Evolutionary conservation across 2,888 invertebrate genomes (phyloP), one percentile per base, ranked within the genome.

Genomic region (Leptopilina myrica): DNA sequence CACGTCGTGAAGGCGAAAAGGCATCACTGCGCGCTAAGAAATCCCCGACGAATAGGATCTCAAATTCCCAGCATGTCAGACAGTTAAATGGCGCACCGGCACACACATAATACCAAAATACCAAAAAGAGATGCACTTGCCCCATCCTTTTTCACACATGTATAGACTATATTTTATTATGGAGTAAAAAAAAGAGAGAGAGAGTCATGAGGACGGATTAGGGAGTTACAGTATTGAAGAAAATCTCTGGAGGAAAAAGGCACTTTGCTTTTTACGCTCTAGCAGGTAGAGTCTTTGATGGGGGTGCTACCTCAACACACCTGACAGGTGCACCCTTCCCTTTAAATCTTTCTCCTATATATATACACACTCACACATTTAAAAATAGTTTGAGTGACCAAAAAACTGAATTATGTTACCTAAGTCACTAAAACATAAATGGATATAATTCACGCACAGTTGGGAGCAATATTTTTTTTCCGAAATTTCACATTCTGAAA

Each of bases 261-360:
- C 84, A 84, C 84, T 83, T 86, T 84, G 83, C 86, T 87, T 87
- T 87, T 88, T 87, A 88, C 85, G 86, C 85, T 84, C 79, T 81
- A 84, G 75, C 87, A 87, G 87, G 85, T 87, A 87, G 84, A 84
- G 49, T 12, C 49, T 82, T 84, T 85, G 86, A 88, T 82, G 88
- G 88, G 88, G 87, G 87, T 88, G 88, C 77, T 82, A 3, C 33
- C 84, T 84, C 82, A 12, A 9, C 49, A 49, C 81, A 83, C 80
- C 83, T 87, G 87, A 87, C 89, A 89, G 89, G 89, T 89, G 89
- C 88, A 88, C 88, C 86, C 56, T 73, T 20, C 14, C 20, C 56
- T 73, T 53, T 73, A 56, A 73, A 56, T 87, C 83, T 76, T 73
- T 80, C 49, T 40, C 40, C 78, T 59, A 43, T 8, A 43, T 43